A percentile compares a stretch with the other conserved stretches of the same genome.
Conservation (phyloP, 2,888 invertebrate species). For the Heliconius hortense region DNA sequence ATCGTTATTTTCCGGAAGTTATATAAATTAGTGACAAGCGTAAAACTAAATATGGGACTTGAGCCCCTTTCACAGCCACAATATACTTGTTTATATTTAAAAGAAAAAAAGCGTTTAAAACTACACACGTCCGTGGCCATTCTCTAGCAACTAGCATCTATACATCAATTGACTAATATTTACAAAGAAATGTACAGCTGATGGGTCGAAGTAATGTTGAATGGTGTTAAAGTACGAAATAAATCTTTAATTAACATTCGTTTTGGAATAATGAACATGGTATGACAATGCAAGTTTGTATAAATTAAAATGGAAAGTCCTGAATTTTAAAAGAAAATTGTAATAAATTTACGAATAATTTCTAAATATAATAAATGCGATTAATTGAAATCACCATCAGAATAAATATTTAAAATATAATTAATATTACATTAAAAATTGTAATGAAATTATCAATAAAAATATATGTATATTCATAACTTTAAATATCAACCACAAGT, state of each 20-base stretch:
- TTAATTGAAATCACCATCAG: too few species aligned
- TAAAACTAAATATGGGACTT: conserved; percentile 68
- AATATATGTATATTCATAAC: neutral
- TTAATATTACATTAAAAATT: neutral
- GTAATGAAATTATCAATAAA: too few species aligned
- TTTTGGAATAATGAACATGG: neutral
- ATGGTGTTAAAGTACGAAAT: neutral
- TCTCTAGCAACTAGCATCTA: conserved; percentile 50
- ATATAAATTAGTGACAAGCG: conserved; percentile 77
- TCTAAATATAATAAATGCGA: neutral
- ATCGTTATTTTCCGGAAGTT: conserved; percentile 45
- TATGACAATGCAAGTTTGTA: conserved; percentile 7
- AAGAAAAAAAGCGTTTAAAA: conserved; percentile 68
- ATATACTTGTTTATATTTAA: conserved; percentile 65
- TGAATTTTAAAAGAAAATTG: neutral
- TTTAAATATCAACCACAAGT: conserved; percentile 1
- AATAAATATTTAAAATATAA: neutral
- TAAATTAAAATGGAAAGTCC: neutral
- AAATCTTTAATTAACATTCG: neutral
- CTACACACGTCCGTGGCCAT: conserved; percentile 68
- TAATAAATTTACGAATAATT: neutral
- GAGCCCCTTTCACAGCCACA: conserved; percentile 78
- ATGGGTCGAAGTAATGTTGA: conserved; percentile 35
- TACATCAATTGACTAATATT: conserved; percentile 69
- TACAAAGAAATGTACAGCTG: conserved; percentile 53